Evolutionary conservation across 2,113 vertebrate species (phyloP).

Genomic region (Alaudala cheleensis): DNA sequence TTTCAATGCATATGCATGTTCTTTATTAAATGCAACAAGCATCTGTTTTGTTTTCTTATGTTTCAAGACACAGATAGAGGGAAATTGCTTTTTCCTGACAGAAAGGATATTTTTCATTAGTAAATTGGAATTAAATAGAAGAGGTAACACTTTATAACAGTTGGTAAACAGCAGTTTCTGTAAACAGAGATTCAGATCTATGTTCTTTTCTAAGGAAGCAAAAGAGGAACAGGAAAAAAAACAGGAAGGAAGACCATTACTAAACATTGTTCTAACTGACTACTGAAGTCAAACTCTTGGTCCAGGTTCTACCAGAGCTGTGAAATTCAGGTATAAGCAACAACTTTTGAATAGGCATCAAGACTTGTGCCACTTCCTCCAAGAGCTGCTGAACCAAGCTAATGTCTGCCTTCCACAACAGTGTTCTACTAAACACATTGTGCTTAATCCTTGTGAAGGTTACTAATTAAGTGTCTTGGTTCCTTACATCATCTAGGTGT

Average conservation of each 20-base stretch:
- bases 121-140: conserved; percentile 49
- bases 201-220: neutral
- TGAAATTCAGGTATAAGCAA: neutral
- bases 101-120: conserved; percentile 58
- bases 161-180: conserved; percentile 11
- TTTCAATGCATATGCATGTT: conserved; percentile 63
- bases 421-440: neutral
- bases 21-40: conserved; percentile 72
- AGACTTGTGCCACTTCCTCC: neutral
- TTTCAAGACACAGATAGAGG: conserved; percentile 62
- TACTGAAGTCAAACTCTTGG: neutral
- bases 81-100: conserved; percentile 66
- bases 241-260: neutral
- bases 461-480: neutral
- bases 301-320: neutral
- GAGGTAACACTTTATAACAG: conserved; percentile 15
- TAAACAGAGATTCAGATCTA: neutral
- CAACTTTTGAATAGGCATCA: neutral
- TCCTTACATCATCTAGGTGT: neutral
- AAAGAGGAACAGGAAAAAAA: neutral
- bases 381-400: neutral
- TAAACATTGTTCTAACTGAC: neutral
- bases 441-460: neutral
- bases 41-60: conserved; percentile 70
- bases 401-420: neutral